Conservation (phyloP, 2,113 vertebrate genomes). For the Climacteris rufus region DNA sequence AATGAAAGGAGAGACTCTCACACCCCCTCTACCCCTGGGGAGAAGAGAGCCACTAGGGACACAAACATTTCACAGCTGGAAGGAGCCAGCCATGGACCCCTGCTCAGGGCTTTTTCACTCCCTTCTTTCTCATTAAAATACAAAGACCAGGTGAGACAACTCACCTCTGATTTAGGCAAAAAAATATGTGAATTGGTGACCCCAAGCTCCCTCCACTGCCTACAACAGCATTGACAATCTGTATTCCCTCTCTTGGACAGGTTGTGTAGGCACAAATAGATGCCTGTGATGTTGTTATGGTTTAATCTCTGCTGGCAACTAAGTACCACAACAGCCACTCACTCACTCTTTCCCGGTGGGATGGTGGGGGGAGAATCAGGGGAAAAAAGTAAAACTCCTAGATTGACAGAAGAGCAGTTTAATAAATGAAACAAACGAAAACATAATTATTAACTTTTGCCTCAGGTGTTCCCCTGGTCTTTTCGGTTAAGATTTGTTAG, state of each 20-base stretch:
- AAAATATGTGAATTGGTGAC: not conserved
- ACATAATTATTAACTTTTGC: not conserved
- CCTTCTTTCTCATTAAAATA: not conserved
- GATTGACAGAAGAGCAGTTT: not conserved
- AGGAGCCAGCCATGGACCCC: not conserved
- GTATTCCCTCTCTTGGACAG: not conserved
- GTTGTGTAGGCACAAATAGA: not conserved
- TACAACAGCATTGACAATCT: not conserved
- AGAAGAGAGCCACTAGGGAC: not conserved
- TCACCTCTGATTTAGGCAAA: not conserved
- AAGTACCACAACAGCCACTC: not conserved
- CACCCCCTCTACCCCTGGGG: not conserved
- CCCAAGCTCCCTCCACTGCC: not conserved
- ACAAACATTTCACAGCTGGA: not conserved
- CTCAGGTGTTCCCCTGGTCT: not conserved
- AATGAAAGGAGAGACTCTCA: not conserved
- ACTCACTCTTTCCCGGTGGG: not conserved
- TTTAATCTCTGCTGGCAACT: not conserved
- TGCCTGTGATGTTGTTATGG: too few relatives aligned
- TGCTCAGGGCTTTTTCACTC: not conserved
- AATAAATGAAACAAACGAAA: not conserved
- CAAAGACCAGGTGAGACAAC: not conserved
- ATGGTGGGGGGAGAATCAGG: not conserved
- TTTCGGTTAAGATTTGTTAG: not conserved
- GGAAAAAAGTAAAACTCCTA: not conserved